These are phyloP conservation scores for Urophycis tenuis DNA, from an alignment of 2,797 vertebrate species.

Conservation along the genomic window DNA sequence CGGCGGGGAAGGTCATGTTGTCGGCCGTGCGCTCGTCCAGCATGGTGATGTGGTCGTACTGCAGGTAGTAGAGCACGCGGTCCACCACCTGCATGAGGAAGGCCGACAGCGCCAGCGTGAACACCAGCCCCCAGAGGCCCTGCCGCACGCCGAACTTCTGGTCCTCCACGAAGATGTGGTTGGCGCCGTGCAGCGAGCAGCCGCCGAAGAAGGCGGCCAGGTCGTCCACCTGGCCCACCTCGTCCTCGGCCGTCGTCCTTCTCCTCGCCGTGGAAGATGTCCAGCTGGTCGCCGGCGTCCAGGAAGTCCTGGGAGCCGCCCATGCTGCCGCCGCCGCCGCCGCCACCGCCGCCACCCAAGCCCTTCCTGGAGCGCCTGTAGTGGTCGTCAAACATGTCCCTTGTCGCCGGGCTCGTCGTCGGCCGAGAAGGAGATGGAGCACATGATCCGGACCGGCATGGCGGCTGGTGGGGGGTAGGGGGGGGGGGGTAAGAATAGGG, in stretches of 20 bases:
- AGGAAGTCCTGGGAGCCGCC: slow-evolving; percentile 53
- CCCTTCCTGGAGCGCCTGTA: slow-evolving; percentile 61
- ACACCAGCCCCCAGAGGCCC: slow-evolving; percentile 79
- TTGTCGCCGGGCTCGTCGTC: slow-evolving; percentile 68
- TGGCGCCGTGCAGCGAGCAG: slow-evolving; percentile 87
- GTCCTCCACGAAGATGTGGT: slow-evolving; percentile 83
- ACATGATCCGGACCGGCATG: slow-evolving; percentile 93
- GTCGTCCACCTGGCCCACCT: slow-evolving; percentile 53
- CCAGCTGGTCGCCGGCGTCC: slow-evolving; percentile 51
- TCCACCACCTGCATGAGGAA: slow-evolving; percentile 89
- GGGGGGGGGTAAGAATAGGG: not conserved
- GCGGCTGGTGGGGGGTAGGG: slow-evolving; percentile 8
- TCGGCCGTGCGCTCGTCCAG: slow-evolving; percentile 78
- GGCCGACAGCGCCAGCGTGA: slow-evolving; percentile 78
- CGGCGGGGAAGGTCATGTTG: slow-evolving; percentile 80
- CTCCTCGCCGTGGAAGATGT: slow-evolving; percentile 56
- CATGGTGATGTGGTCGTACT: slow-evolving; percentile 82
- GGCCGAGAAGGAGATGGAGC: slow-evolving; percentile 88
- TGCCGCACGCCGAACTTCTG: slow-evolving; percentile 75
- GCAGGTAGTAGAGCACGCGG: slow-evolving; percentile 78
- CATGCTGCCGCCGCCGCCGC: slow-evolving; percentile 22
- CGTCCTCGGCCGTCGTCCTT: slow-evolving; percentile 44
- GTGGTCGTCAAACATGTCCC: slow-evolving; percentile 67
- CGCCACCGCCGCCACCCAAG: slow-evolving; percentile 30
- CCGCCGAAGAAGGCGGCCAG: slow-evolving; percentile 77